Evolutionary conservation across 1,140 invertebrate species (phyloP), one percentile per base, ranked within the genome.

Genomic region (Neodiprion lecontei): DNA sequence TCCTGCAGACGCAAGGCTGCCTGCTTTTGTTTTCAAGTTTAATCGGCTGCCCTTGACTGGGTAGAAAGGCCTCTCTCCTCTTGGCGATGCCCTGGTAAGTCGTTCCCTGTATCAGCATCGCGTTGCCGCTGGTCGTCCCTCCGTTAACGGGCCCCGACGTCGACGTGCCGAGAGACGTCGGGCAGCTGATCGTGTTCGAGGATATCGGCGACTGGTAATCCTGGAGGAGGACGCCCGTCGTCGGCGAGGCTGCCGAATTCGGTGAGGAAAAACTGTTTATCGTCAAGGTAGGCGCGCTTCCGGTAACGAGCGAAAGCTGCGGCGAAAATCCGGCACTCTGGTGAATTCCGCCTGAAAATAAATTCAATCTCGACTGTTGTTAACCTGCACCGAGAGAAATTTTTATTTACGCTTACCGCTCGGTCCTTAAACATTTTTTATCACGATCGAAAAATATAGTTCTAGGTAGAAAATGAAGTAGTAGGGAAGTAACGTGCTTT

Each of bases 221-320:
- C 76, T 87, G 86, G 12, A 87, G 77, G 8, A 87, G 76, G 23
- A 87, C 84, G n/a, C 85, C 84, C 10, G 78, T 85, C 53, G 82
- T 83, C 3, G 85, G 85, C 81, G 21, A 86, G 79, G 72, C 76
- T 83, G 61, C 75, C 75, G 86, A 80, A 72, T 81, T 86, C 49
- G 85, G 83, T 2, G 86, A 84, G 48, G 85, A 82, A 76, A 87
- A 87, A 72, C 82, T 85, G 80, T 87, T 87, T 77, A 87, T 87
- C 67, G 86, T 86, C 72, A 87, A 47, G 11, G 86, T 84, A 12
- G 85, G 85, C 12, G 85, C 78, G 69, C 82, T 83, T 7, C 83
- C 82, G 48, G 86, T 85, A 65, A 87, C 83, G 71, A 87, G 73
- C 1, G 86, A 87, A 70, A 87, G 77, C 72, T 87, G 86, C 11